Percentiles rank a stretch among this genome's conserved stretches.
phyloP scores from a whole-genome alignment of 2,113 vertebrate genomes.

The Pangasianodon gigas region DNA sequence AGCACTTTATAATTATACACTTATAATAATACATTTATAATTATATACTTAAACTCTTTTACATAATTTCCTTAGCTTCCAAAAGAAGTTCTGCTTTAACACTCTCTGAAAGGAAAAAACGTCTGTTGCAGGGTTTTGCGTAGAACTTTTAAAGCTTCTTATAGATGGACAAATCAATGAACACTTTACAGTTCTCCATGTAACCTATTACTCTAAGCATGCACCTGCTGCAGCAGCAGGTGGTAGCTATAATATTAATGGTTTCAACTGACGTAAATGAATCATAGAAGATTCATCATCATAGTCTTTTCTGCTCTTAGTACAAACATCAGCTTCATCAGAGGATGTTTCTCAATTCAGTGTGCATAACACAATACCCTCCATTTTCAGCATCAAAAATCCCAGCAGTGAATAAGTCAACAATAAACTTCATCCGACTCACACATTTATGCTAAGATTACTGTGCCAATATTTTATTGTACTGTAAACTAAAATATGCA shows the following conservation, averaged over 20 bases:
- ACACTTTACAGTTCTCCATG: not conserved
- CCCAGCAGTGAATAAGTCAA: slow-evolving; percentile 67
- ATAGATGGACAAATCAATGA: not conserved
- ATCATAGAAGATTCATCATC: not conserved
- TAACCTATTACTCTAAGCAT: not conserved
- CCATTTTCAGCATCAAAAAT: slow-evolving; percentile 57
- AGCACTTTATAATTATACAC: not conserved
- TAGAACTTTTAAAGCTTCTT: not conserved
- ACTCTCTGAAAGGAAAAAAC: not conserved
- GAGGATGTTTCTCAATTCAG: slow-evolving; percentile 57
- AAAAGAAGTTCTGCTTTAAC: not conserved
- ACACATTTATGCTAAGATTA: not conserved
- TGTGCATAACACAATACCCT: slow-evolving; percentile 65
- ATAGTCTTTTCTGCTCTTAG: not conserved
- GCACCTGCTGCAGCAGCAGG: not conserved
- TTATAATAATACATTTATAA: no score
- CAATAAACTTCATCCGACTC: slow-evolving; percentile 68
- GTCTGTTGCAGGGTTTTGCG: not conserved
- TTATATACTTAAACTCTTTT: no score
- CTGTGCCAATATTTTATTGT: not conserved
- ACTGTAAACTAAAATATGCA: not conserved
- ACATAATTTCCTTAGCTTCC: not conserved
- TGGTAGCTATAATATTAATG: not conserved
- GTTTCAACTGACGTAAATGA: not conserved
- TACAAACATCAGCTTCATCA: slow-evolving; percentile 60